Evolutionary conservation across 2,888 invertebrate genomes (phyloP).

Genomic region (Melieria omissa): DNA sequence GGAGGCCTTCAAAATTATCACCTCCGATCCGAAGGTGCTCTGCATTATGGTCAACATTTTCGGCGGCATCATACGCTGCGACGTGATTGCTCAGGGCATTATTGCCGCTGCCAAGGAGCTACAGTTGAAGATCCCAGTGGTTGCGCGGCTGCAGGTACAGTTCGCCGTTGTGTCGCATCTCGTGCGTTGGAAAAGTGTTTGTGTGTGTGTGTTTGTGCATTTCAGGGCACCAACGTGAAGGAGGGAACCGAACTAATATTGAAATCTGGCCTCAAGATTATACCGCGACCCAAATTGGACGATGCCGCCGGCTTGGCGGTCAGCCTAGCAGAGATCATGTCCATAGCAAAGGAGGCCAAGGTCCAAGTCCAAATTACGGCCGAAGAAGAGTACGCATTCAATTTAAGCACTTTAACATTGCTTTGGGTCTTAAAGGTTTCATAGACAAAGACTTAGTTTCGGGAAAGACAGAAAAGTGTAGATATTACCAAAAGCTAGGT

Average conservation of each 20-base stretch:
- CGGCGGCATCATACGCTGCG: slow-evolving; percentile 97
- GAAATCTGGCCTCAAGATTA: slow-evolving; percentile 78
- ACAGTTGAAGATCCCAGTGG: slow-evolving; percentile 90
- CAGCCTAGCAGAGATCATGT: slow-evolving; percentile 80
- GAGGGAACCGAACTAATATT: slow-evolving; percentile 85
- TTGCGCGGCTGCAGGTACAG: slow-evolving; percentile 87
- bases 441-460: too few species aligned
- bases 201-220: background rate
- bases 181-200: too few species aligned
- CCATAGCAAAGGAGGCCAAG: slow-evolving; percentile 69
- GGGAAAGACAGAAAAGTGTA: too few species aligned
- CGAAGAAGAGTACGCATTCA: too few species aligned
- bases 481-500: too few species aligned
- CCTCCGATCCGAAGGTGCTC: slow-evolving; percentile 90
- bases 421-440: too few species aligned
- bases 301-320: slow-evolving; percentile 84
- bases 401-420: too few species aligned
- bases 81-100: slow-evolving; percentile 96
- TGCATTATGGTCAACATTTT: slow-evolving; percentile 97
- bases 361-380: too few species aligned
- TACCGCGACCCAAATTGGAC: slow-evolving; percentile 84
- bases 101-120: slow-evolving; percentile 93
- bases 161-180: too few species aligned
- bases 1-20: slow-evolving; percentile 96
- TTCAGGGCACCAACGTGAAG: slow-evolving; percentile 81